Percentiles rank a stretch among this genome's conserved stretches.
Evolutionary conservation across 2,797 vertebrate species (phyloP).

Genomic region (Aratinga solstitialis): DNA sequence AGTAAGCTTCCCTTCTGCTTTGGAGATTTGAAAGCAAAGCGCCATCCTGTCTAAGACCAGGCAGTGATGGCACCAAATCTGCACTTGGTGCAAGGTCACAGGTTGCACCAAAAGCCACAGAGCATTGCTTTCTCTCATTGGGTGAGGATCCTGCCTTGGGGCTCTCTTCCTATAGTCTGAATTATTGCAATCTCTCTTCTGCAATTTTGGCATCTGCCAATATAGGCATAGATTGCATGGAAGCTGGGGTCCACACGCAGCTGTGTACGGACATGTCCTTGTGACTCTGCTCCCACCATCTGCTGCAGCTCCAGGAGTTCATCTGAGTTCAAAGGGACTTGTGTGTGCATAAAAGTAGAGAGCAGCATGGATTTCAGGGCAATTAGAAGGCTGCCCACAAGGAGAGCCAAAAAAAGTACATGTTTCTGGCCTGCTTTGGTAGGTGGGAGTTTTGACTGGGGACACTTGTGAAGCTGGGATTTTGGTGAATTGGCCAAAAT

Average conservation of each 20-base stretch:
- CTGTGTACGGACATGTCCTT: fast-evolving
- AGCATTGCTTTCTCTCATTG: not conserved
- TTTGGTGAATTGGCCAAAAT: not conserved
- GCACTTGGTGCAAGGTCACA: not conserved
- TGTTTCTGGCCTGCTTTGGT: not conserved
- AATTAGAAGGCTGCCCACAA: not conserved
- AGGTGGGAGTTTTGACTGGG: not conserved
- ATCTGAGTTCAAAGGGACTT: not conserved
- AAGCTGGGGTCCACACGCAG: fast-evolving
- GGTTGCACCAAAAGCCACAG: not conserved
- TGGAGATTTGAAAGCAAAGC: not conserved
- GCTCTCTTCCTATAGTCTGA: not conserved
- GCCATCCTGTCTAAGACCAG: not conserved
- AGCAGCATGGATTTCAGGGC: not conserved
- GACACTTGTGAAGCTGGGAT: not conserved
- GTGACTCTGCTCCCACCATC: not conserved
- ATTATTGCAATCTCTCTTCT: not conserved
- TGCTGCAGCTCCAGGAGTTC: not conserved
- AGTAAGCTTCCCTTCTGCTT: not conserved
- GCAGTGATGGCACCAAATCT: not conserved
- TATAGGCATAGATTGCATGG: fast-evolving
- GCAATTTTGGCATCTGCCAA: not conserved
- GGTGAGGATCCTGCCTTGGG: not conserved
- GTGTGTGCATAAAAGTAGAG: not conserved
- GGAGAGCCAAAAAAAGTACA: not conserved